Evolutionary conservation across 2,888 invertebrate genomes (phyloP), one percentile per base, ranked within the genome.

Genomic region (Hofmannophila pseudospretella): DNA sequence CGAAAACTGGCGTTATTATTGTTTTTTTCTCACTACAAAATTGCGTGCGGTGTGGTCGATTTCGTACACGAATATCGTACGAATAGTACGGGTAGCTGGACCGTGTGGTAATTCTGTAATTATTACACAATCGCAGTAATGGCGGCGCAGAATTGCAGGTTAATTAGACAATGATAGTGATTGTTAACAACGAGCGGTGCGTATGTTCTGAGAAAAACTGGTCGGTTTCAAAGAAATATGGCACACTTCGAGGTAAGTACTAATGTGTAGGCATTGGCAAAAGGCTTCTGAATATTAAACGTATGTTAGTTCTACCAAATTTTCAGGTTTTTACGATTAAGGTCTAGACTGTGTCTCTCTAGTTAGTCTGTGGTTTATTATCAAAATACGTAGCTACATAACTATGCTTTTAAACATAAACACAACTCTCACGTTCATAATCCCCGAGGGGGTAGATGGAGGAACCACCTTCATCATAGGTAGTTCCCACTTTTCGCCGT

Each of bases 71-170:
- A 22, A 5, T 22, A 56, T 65, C 54, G 54, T 54, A 58, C 59
- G 48, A 50, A 47, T 46, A 46, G 23, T n/a, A n/a, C n/a, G n/a
- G n/a, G n/a, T 51, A 45, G 48, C 47, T 45, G 44, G 36, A 14
- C 19, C 39, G 37, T 61, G 58, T 57, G 50, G 66, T 61, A 61
- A 60, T 56, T 49, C 45, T 51, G 51, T 53, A 51, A 64, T 61
- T 53, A 57, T 70, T 69, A 58, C 69, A 63, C 66, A 71, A 73
- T 62, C 47, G 44, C 49, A 43, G 48, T 67, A 63, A 62, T 48
- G 49, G 51, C 51, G 49, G 45, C 41, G 16, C 16, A 11, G 33
- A 38, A 27, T 40, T 35, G 34, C 43, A 34, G 40, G 33, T 32
- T 41, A 44, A 50, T 47, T 47, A 47, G 43, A 48, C 38, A 44